These are phyloP conservation scores for Campylorhamphus procurvoides DNA, from an alignment of 2,113 vertebrate species.

Conservation along the genomic window DNA sequence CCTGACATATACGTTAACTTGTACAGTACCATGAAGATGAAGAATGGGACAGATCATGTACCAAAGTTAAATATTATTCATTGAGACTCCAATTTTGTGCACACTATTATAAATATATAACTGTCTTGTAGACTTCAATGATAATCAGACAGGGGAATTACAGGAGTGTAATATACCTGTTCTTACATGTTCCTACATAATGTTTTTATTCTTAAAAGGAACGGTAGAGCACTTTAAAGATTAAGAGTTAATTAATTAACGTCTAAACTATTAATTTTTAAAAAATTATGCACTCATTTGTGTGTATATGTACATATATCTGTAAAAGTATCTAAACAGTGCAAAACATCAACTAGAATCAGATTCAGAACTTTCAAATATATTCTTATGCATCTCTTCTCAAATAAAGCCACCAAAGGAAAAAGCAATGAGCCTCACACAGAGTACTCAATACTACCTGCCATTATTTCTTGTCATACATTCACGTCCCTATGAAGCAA, in stretches of 20 bases:
- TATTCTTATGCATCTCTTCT: not conserved
- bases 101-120: not conserved
- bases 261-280: not conserved
- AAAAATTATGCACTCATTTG: not conserved
- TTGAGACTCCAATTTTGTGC: not conserved
- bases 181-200: not conserved
- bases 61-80: not conserved
- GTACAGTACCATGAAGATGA: not conserved
- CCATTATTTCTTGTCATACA: not conserved
- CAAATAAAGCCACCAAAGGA: not conserved
- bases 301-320: rapidly evolving
- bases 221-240: not conserved
- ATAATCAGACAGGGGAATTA: not conserved
- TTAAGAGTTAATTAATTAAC: not conserved
- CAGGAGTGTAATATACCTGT: not conserved
- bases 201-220: not conserved
- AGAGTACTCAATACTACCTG: not conserved
- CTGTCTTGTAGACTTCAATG: not conserved
- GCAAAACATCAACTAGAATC: not conserved
- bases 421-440: not conserved
- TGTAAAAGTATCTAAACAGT: not conserved
- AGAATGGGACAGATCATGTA: not conserved
- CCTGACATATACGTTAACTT: not conserved
- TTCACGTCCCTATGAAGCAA: not conserved
- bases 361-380: not conserved